Evolutionary conservation across 2,888 invertebrate genomes (phyloP), one percentile per base, ranked within the genome.

Genomic region (Ceraclea dissimilis): DNA sequence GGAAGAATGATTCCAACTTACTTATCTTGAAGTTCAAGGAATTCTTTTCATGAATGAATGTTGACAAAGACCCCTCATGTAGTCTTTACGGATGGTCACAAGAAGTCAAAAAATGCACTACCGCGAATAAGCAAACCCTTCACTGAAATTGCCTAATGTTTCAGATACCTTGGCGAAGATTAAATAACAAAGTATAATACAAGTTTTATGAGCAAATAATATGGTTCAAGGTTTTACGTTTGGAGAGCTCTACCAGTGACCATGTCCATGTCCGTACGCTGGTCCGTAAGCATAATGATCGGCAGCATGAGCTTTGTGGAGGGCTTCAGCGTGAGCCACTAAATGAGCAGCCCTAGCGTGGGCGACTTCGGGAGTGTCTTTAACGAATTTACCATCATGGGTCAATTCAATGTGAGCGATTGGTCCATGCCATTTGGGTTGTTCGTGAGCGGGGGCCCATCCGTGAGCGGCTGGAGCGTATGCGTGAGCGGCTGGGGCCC

Each of bases 351-450:
- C 76, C 61, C 74, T 74, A 2, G 78, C 78, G 69, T 78, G 78
- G 16, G 77, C 76, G 2, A 78, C 78, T 64, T 77, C 78, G 1
- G 78, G 77, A 10, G 78, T 78, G 67, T 84, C 83, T 47, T 83
- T 65, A 34, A 78, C 65, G 66, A 72, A 70, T 60, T 76, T 73
- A 67, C 79, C 78, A 63, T 84, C 84, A 1, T 71, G 69, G 62
- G 75, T 76, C 8, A 77, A 71, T 62, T 75, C 75, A 62, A 77
- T 65, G 64, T 69, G 76, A 31, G 75, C 79, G 17, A 54, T 18
- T 20, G 58, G 58, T 11, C 58, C 58, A 48, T 51, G 19, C 58
- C 58, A 58, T 48, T 54, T 54, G 2, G 58, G 58, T 16, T 49
- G 43, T 13, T 19, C 21, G 5, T 57, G 52, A 31, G 54, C 57